Conservation (phyloP, 2,888 invertebrate genomes). For the Gortyna flavago region DNA sequence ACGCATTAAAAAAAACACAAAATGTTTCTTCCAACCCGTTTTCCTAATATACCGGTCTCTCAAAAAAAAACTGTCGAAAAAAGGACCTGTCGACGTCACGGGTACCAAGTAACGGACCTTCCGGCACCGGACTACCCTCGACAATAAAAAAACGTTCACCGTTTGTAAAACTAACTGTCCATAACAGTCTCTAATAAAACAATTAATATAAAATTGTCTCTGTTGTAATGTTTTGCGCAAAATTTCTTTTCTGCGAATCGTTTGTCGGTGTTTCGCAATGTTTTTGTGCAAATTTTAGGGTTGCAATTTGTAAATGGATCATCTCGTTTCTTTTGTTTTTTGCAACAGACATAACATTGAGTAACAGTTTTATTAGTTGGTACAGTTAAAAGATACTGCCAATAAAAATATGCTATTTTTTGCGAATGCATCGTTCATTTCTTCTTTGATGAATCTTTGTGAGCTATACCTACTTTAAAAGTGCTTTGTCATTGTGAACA, state of each 20-base stretch:
- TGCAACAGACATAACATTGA: slow-evolving; percentile 12
- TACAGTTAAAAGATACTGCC: slow-evolving; percentile 20
- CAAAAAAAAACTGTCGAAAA: slow-evolving; percentile 65
- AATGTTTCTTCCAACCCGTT: slow-evolving; percentile 40
- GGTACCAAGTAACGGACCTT: slow-evolving; percentile 72
- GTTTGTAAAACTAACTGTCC: slow-evolving; percentile 67
- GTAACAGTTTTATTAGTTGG: slow-evolving; percentile 38
- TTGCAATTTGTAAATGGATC: slow-evolving; percentile 68
- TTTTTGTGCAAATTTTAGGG: slow-evolving; percentile 67
- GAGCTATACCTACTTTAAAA: slow-evolving; percentile 7
- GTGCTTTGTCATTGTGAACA: slow-evolving; percentile 7
- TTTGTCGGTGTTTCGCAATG: slow-evolving; percentile 60
- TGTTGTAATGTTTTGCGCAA: slow-evolving; percentile 77
- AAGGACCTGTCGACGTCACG: slow-evolving; percentile 73
- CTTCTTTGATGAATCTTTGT: slow-evolving; percentile 14
- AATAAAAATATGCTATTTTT: slow-evolving; percentile 19
- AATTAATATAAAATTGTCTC: slow-evolving; percentile 65
- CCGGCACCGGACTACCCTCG: slow-evolving; percentile 64
- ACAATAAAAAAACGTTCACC: slow-evolving; percentile 66
- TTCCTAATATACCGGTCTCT: slow-evolving; percentile 24
- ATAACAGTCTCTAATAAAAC: slow-evolving; percentile 71
- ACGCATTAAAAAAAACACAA: slow-evolving; percentile 1
- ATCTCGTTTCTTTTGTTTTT: slow-evolving; percentile 47
- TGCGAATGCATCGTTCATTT: background rate
- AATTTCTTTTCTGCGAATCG: slow-evolving; percentile 85